These are phyloP conservation scores for Dolichopus griseipennis DNA, from an alignment of 2,888 invertebrate species.

Conservation along the genomic window DNA sequence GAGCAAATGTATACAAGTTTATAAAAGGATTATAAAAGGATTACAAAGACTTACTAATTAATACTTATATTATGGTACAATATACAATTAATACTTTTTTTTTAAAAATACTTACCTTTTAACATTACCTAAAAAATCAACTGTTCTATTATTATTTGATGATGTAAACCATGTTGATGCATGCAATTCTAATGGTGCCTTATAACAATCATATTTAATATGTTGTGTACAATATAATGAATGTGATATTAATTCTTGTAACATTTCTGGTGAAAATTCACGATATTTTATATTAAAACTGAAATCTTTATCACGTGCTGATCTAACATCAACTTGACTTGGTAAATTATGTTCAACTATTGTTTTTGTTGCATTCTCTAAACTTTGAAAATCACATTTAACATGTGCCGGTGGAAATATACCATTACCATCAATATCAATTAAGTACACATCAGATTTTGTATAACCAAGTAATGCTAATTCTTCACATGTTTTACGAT, in stretches of 20 bases:
- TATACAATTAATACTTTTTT: no score
- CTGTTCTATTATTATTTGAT: constrained; percentile 65
- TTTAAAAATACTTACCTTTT: constrained; percentile 51
- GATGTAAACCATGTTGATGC: constrained; percentile 85
- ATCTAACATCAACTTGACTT: constrained; percentile 80
- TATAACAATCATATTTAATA: constrained; percentile 82
- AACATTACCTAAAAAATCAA: constrained; percentile 76
- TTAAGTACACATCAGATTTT: constrained; percentile 81
- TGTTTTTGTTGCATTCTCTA: constrained; percentile 75
- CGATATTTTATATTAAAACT: constrained; percentile 78
- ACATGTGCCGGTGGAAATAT: constrained; percentile 86
- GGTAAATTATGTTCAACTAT: constrained; percentile 87
- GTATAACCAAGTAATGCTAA: constrained; percentile 79
- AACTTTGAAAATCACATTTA: constrained; percentile 82
- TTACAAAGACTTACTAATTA: no score
- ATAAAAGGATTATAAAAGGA: no score
- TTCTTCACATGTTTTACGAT: constrained; percentile 87
- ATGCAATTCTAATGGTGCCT: constrained; percentile 76
- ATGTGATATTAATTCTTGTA: constrained; percentile 81
- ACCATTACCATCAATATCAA: constrained; percentile 91
- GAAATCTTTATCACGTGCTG: constrained; percentile 68
- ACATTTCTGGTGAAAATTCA: constrained; percentile 84
- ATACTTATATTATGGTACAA: no score
- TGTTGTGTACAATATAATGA: constrained; percentile 82
- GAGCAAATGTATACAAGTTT: no score